phyloP scores from a whole-genome alignment of 2,113 vertebrate species.

The Sylvia atricapilla region DNA sequence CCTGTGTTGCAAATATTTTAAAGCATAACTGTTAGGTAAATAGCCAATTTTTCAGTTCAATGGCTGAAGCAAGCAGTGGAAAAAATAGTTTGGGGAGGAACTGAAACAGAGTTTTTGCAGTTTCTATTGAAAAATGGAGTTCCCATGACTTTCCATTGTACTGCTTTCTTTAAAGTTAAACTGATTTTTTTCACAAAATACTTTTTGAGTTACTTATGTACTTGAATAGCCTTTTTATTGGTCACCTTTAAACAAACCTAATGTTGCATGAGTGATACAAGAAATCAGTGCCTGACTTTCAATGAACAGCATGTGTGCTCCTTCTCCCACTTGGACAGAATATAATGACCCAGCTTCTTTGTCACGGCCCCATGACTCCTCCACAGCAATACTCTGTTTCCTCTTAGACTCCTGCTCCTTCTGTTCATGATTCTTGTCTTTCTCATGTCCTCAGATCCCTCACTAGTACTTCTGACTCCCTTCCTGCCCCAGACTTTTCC shows the following conservation, averaged over 20 bases:
- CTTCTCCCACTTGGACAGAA: not conserved
- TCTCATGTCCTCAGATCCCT: not conserved
- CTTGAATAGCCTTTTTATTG: not conserved
- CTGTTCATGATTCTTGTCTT: not conserved
- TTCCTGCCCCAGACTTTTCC: not conserved
- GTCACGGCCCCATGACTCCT: not conserved
- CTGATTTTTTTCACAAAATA: not conserved
- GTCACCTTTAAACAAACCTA: not conserved
- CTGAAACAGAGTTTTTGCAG: not conserved
- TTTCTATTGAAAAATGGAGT: not conserved
- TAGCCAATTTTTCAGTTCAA: constrained; percentile 38
- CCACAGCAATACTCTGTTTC: not conserved
- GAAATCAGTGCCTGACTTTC: not conserved
- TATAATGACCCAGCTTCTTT: not conserved
- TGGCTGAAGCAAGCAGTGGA: constrained; percentile 8
- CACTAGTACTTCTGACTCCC: not conserved
- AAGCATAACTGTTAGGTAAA: constrained; percentile 8
- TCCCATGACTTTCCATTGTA: not conserved
- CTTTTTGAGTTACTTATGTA: not conserved
- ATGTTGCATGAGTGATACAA: not conserved
- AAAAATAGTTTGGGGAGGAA: constrained; percentile 5
- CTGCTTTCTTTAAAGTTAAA: not conserved
- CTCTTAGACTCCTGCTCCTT: not conserved
- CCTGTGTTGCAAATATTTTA: not conserved
- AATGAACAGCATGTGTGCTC: not conserved